Evolutionary conservation across 2,113 vertebrate genomes (phyloP).

Genomic region (Cheilinus undulatus): DNA sequence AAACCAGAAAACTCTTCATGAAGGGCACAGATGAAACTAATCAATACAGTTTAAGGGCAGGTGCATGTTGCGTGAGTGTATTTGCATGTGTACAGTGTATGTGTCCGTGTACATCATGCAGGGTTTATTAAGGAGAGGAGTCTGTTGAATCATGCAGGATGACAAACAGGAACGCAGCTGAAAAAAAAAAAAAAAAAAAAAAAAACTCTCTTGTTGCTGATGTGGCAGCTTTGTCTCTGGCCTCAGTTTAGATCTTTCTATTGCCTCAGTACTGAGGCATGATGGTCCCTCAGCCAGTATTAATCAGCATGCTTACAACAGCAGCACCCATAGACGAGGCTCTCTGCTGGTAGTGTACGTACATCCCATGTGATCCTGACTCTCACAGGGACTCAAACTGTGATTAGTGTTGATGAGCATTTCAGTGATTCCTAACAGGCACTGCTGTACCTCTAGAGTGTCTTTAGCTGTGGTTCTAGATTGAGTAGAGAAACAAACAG

Average conservation of each 20-base stretch:
- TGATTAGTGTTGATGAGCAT: slow-evolving; percentile 39
- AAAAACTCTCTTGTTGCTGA: slow-evolving; percentile 49
- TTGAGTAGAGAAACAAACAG: slow-evolving; percentile 36
- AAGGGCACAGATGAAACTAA: slow-evolving; percentile 36
- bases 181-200: slow-evolving; percentile 19
- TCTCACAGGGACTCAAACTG: slow-evolving; percentile 26
- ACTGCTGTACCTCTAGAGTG: slow-evolving; percentile 33
- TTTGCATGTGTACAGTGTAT: slow-evolving; percentile 40
- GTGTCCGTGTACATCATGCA: slow-evolving; percentile 14
- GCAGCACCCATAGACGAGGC: slow-evolving; percentile 22
- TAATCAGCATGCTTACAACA: slow-evolving; percentile 47
- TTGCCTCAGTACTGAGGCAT: slow-evolving; percentile 44
- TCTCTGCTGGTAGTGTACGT: slow-evolving; percentile 27
- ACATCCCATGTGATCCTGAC: slow-evolving; percentile 17
- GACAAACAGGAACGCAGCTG: slow-evolving; percentile 29
- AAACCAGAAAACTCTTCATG: slow-evolving; percentile 23
- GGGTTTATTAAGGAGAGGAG: slow-evolving; percentile 31
- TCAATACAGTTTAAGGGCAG: slow-evolving; percentile 18
- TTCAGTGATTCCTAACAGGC: slow-evolving; percentile 20
- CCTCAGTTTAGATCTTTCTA: slow-evolving; percentile 46
- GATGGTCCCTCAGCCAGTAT: slow-evolving; percentile 34
- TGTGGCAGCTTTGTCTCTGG: slow-evolving; percentile 49
- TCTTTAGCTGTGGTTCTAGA: slow-evolving; percentile 41
- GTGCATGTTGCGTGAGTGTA: slow-evolving; percentile 13
- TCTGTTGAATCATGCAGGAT: slow-evolving; percentile 37